Conservation (phyloP, 1,140 invertebrate genomes). For the Eumaeus atala region DNA sequence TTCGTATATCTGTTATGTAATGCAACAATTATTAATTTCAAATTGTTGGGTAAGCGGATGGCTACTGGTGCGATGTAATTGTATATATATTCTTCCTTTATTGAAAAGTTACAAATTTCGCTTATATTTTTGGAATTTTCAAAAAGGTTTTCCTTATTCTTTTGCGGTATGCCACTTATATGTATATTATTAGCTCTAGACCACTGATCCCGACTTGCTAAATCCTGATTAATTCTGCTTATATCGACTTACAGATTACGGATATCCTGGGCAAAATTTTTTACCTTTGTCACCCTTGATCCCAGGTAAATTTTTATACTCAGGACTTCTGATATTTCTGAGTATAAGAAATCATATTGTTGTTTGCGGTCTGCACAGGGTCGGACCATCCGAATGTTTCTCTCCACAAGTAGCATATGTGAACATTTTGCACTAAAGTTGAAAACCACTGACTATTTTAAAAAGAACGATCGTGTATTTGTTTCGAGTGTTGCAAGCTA, state of each 20-base stretch:
- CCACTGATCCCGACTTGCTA: conserved; percentile 7
- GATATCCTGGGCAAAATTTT: background rate
- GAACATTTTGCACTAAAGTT: conserved; percentile 18
- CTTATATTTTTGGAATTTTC: conserved; percentile 16
- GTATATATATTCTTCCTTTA: conserved; percentile 19
- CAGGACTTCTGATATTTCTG: conserved; percentile 22
- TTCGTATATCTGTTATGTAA: conserved; percentile 25
- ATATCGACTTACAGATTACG: background rate
- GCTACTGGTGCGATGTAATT: conserved; percentile 25
- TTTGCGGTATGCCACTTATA: background rate
- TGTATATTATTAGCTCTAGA: background rate
- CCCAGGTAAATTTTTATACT: conserved; percentile 17
- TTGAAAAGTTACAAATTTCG: background rate
- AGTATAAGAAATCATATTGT: conserved; percentile 23
- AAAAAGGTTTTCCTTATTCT: conserved; percentile 2
- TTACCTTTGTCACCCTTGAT: background rate
- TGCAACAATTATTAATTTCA: conserved; percentile 23
- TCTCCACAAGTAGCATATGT: conserved; percentile 16
- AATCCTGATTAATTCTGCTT: background rate
- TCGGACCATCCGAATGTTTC: conserved; percentile 19
- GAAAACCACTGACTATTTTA: background rate
- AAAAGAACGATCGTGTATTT: background rate
- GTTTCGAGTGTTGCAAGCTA: no score
- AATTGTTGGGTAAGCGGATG: conserved; percentile 17
- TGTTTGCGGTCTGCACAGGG: conserved; percentile 19